Conservation (phyloP, 2,797 vertebrate species). For the Rhynchonycteris naso region DNA sequence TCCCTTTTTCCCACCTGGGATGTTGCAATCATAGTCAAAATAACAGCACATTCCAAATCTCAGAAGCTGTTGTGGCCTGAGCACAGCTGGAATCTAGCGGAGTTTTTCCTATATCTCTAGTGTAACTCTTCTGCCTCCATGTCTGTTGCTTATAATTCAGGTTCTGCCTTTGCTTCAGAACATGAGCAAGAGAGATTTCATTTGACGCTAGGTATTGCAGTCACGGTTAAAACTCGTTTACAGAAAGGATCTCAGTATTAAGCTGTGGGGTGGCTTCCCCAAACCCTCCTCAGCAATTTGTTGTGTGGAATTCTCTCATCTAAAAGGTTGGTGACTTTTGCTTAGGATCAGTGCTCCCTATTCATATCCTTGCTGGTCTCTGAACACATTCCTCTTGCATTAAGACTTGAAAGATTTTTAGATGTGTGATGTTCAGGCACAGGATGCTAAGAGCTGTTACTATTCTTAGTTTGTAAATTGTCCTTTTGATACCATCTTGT, state of each 20-base stretch:
- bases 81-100: constrained; percentile 68
- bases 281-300: constrained; percentile 76
- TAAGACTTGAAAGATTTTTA: constrained; percentile 86
- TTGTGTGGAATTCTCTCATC: constrained; percentile 82
- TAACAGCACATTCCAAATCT: background rate
- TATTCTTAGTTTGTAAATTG: constrained; percentile 89
- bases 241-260: constrained; percentile 62
- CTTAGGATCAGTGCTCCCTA: constrained; percentile 83
- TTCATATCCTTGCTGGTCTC: constrained; percentile 84
- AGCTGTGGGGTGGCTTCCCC: constrained; percentile 65
- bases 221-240: constrained; percentile 61
- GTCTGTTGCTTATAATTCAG: constrained; percentile 12
- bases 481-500: constrained; percentile 91
- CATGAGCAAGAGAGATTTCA: constrained; percentile 68
- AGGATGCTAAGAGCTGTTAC: constrained; percentile 88
- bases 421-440: constrained; percentile 85
- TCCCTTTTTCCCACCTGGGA: constrained; percentile 42
- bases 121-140: constrained; percentile 41
- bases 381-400: constrained; percentile 88
- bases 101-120: constrained; percentile 38
- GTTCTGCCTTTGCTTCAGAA: constrained; percentile 72
- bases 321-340: constrained; percentile 85
- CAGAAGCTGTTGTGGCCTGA: constrained; percentile 62
- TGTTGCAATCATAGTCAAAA: background rate
- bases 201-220: constrained; percentile 55